Evolutionary conservation across 2,888 invertebrate genomes (phyloP), one percentile per base, ranked within the genome.

Genomic region (Oscheius onirici): DNA sequence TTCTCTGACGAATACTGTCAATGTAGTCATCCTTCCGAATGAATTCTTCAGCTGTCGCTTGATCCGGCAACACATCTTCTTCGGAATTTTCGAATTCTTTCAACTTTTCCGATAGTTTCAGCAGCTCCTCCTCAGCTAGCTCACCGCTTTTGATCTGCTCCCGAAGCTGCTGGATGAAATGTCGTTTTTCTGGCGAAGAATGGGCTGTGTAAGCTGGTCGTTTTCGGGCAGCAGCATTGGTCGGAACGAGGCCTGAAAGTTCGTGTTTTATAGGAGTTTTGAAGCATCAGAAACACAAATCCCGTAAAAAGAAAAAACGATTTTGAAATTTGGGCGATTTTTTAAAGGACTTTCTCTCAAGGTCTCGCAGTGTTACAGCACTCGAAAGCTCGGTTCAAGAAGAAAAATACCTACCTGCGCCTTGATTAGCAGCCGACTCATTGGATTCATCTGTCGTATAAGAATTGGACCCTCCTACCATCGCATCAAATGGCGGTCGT

Each of bases 181-280:
- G 34, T 34, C 34, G 34, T 34, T 34, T 34, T 34, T 34, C 34
- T 34, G 34, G 34, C 3, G 34, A 6, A 34, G 34, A 3, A 6
- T 34, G 34, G n/a, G 28, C 15, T 20, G 41, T 40, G 13, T 15
- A 40, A 17, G 43, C 58, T 40, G 58, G 41, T 34, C 58, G 15
- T 41, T 58, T 58, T 58, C 40, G 1, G 8, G 58, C n/a, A 15
- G 10, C 1, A 3, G 34, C 2, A 11, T 8, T 8, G 13, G 58
- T 40, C 8, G 58, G 58, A 41, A 58, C 58, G 17, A 58, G 41
- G 11, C 17, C 58, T 58, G 58, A 40, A 58, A 41, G 13, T 43
- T 15, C 43, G 15, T 43, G 15, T 43, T 43, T 43, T 43, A 11
- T 43, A 11, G 8, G 8, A 43, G 15, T 43, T 43, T 43, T 46